Evolutionary conservation across 2,888 invertebrate genomes (phyloP).

Genomic region (Rotaria magnacalcarata): DNA sequence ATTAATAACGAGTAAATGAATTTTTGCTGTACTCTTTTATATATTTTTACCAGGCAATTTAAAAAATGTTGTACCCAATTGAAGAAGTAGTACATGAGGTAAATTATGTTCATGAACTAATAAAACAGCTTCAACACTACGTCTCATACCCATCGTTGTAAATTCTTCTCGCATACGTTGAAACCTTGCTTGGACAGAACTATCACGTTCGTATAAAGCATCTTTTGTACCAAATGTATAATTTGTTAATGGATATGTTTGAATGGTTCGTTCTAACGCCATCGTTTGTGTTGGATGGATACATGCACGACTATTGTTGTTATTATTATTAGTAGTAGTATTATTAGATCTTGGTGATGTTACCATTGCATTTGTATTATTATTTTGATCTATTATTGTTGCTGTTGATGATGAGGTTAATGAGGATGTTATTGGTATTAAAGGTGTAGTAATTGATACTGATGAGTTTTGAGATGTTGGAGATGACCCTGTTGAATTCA

Average conservation of each 20-base stretch:
- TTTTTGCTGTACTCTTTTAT: too few species aligned
- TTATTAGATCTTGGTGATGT: background rate
- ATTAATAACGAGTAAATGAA: background rate
- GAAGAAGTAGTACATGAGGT: conserved; percentile 90
- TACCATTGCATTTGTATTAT: background rate
- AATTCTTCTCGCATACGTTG: conserved; percentile 98
- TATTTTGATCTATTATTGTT: background rate
- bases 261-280: conserved; percentile 31
- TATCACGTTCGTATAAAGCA: conserved; percentile 93
- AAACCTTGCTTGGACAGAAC: conserved; percentile 88
- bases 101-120: conserved; percentile 95
- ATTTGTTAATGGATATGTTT: conserved; percentile 62
- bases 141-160: conserved; percentile 87
- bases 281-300: background rate
- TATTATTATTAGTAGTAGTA: background rate
- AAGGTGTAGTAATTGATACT: background rate
- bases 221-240: conserved; percentile 99
- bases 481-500: background rate
- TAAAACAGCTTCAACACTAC: conserved; percentile 77
- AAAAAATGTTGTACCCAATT: conserved; percentile 96
- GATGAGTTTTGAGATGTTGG: background rate
- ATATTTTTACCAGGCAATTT: conserved; percentile 68
- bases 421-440: too few species aligned
- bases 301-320: background rate
- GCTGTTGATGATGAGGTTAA: background rate